Conservation (phyloP, 2,797 vertebrate genomes). For the Micropoecilia bifurca region DNA sequence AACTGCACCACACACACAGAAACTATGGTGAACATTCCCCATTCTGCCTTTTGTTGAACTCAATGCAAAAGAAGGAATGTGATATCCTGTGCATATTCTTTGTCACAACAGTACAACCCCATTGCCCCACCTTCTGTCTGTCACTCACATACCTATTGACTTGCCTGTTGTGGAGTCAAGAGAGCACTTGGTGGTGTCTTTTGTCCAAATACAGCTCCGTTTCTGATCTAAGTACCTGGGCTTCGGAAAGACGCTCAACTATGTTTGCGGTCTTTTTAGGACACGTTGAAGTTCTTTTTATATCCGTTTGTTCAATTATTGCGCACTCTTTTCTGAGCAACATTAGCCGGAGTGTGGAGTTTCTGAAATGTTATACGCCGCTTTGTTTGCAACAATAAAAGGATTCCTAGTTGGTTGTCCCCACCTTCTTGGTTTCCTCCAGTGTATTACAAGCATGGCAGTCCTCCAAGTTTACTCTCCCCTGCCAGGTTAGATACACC, state of each 20-base stretch:
- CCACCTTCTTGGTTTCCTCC: neutral
- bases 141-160: conserved; percentile 69
- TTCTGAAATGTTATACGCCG: conserved; percentile 16
- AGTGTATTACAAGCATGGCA: too few relatives aligned
- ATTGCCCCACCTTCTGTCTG: conserved; percentile 64
- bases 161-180: conserved; percentile 61
- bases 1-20: conserved; percentile 35
- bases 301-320: conserved; percentile 3
- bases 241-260: conserved; percentile 35
- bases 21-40: conserved; percentile 70
- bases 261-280: conserved; percentile 9
- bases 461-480: too few relatives aligned
- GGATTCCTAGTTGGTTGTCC: neutral
- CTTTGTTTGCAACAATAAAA: conserved; percentile 10
- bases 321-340: conserved; percentile 25
- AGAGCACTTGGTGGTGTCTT: conserved; percentile 61
- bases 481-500: too few relatives aligned
- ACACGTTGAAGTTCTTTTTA: neutral
- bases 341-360: neutral
- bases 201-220: conserved; percentile 54
- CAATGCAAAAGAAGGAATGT: conserved; percentile 78
- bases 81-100: conserved; percentile 82
- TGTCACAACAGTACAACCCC: conserved; percentile 75
- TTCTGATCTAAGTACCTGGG: conserved; percentile 34
- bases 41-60: conserved; percentile 74